These are phyloP conservation scores for Parotocinclus haroldoi DNA, from an alignment of 2,797 vertebrate genomes.

Conservation along the genomic window DNA sequence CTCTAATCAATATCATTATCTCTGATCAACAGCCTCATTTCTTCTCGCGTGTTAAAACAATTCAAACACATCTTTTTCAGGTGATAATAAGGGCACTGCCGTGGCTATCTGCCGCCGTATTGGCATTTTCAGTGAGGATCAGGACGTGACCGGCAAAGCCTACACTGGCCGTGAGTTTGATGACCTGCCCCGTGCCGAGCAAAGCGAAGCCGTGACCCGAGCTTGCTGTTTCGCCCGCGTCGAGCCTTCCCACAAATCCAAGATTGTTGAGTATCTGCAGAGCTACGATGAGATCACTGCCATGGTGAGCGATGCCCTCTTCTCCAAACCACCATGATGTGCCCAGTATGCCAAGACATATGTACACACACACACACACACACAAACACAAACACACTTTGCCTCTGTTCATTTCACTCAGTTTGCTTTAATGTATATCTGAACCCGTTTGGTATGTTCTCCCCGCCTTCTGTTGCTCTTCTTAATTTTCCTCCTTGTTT, in stretches of 20 bases:
- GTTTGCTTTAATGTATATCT: too few relatives aligned
- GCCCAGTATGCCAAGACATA: too few relatives aligned
- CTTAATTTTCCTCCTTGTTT: background rate
- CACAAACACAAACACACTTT: too few relatives aligned
- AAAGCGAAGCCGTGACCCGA: constrained; percentile 76
- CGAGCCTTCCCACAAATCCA: constrained; percentile 91
- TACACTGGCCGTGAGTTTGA: constrained; percentile 94
- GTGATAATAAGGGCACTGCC: constrained; percentile 94
- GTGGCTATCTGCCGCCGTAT: constrained; percentile 95
- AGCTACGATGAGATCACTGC: constrained; percentile 88
- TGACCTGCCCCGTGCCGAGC: constrained; percentile 76
- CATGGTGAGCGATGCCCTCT: constrained; percentile 76
- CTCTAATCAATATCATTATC: too few relatives aligned
- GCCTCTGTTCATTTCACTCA: too few relatives aligned
- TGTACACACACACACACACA: too few relatives aligned
- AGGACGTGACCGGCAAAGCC: constrained; percentile 78
- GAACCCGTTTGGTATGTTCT: too few relatives aligned
- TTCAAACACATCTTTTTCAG: constrained; percentile 44
- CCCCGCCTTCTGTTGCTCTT: background rate
- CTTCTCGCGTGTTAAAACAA: too few relatives aligned
- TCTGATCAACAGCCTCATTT: too few relatives aligned
- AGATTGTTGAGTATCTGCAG: constrained; percentile 93
- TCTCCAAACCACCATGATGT: too few relatives aligned
- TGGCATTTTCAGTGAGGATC: constrained; percentile 84
- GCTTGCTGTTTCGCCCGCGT: constrained; percentile 92